phyloP scores from a whole-genome alignment of 2,797 vertebrate species.

The Synanceia verrucosa region DNA sequence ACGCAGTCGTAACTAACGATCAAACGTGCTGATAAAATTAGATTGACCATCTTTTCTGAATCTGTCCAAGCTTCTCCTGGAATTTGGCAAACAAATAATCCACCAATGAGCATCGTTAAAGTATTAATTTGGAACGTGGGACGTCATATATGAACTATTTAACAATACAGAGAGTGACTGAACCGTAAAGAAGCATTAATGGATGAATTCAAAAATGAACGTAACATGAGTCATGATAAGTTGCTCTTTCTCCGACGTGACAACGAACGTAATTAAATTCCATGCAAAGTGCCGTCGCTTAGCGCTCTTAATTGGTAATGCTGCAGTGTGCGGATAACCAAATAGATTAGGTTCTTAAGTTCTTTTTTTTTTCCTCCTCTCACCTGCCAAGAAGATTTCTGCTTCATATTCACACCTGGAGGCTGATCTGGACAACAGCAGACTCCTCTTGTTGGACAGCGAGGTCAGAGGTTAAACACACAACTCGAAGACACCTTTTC shows the following conservation, averaged over 20 bases:
- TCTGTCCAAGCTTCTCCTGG: no score
- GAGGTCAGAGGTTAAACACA: slow-evolving; percentile 11
- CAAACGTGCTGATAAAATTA: no score
- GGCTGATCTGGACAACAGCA: slow-evolving; percentile 3
- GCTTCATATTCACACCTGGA: slow-evolving; percentile 17
- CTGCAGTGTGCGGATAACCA: slow-evolving; percentile 1
- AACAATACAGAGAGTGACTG: neutral
- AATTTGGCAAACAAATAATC: no score
- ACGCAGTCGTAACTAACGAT: no score
- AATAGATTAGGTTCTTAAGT: neutral
- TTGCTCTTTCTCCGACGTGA: neutral
- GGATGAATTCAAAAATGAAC: no score
- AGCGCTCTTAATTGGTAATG: neutral
- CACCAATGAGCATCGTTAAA: no score
- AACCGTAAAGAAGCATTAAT: slow-evolving; percentile 10
- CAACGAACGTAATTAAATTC: slow-evolving; percentile 19
- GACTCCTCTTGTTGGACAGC: neutral
- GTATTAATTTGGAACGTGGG: no score
- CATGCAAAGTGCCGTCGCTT: slow-evolving; percentile 14
- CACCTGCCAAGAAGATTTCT: neutral
- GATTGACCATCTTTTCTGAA: no score
- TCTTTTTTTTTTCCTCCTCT: neutral
- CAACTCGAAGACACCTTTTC: neutral
- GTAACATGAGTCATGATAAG: slow-evolving; percentile 26
- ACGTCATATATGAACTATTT: no score